These are phyloP conservation scores for Protophormia terraenovae DNA, from an alignment of 2,888 invertebrate species.

Conservation along the genomic window DNA sequence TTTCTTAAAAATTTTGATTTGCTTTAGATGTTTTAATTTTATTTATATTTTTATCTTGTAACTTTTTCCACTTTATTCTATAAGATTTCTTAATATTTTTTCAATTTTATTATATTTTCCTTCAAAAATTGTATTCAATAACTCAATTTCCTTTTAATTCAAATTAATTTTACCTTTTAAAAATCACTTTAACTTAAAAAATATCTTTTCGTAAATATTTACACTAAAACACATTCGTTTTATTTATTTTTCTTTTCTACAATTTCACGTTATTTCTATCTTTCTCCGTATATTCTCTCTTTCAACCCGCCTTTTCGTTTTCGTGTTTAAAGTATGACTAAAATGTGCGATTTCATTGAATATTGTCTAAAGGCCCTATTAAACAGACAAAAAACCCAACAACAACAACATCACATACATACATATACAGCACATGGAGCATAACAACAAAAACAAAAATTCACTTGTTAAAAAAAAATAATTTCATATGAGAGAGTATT, in stretches of 20 bases:
- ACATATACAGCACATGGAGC: not conserved
- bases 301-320: constrained; percentile 62
- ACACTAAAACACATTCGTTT: not conserved
- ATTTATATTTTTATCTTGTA: too few relatives aligned
- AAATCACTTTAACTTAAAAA: too few relatives aligned
- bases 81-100: not conserved
- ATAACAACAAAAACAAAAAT: constrained; percentile 22
- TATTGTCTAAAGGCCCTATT: constrained; percentile 65
- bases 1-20: too few relatives aligned
- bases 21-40: too few relatives aligned
- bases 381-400: constrained; percentile 37
- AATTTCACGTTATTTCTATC: constrained; percentile 7
- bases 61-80: not conserved
- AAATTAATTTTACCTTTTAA: too few relatives aligned
- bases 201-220: constrained; percentile 14
- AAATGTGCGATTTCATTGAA: constrained; percentile 68
- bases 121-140: too few relatives aligned
- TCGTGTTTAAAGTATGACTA: constrained; percentile 69
- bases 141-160: not conserved
- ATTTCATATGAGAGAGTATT: too few relatives aligned
- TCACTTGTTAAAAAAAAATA: constrained; percentile 64
- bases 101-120: not conserved
- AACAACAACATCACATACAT: not conserved
- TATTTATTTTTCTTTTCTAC: not conserved
- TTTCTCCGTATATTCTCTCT: too few relatives aligned